Percentiles rank a stretch among this genome's conserved stretches.
Conservation (phyloP, 2,888 invertebrate genomes). For the Neoitamus cyanurus region DNA sequence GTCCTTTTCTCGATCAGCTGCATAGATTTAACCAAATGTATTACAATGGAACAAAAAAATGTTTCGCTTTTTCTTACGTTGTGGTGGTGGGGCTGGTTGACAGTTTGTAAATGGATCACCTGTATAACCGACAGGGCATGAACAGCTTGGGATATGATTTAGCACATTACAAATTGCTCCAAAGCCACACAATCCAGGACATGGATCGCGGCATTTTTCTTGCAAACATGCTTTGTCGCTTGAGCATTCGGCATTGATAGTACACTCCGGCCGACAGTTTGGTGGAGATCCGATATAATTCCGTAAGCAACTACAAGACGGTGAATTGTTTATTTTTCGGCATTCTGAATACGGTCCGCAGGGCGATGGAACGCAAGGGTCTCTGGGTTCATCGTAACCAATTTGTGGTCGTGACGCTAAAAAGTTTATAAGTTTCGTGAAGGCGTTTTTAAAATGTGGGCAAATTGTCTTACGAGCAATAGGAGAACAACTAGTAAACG, state of each 20-base stretch:
- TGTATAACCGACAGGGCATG: constrained; percentile 76
- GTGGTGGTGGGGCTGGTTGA: constrained; percentile 67
- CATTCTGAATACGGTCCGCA: constrained; percentile 79
- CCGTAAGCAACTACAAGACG: constrained; percentile 74
- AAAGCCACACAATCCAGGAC: constrained; percentile 81
- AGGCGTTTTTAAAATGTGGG: neutral
- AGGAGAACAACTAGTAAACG: constrained; percentile 71
- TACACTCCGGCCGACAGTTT: constrained; percentile 77
- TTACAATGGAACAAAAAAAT: neutral
- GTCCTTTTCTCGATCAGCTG: constrained; percentile 59
- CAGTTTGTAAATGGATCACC: constrained; percentile 79
- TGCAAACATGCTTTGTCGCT: constrained; percentile 81
- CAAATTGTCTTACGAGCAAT: constrained; percentile 63
- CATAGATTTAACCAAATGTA: neutral
- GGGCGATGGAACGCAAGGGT: constrained; percentile 75
- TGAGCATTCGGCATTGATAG: constrained; percentile 79
- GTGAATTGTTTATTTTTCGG: constrained; percentile 70
- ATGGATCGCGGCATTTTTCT: constrained; percentile 81
- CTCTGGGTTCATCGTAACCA: constrained; percentile 58
- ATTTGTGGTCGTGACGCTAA: constrained; percentile 59
- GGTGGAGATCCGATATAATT: constrained; percentile 79
- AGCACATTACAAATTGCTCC: constrained; percentile 74
- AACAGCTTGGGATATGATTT: constrained; percentile 80
- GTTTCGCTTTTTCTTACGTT: constrained; percentile 58
- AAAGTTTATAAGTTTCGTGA: neutral